Base-by-base conservation (phyloP, 2,797 vertebrate species). In the Hylomyscus alleni region DNA sequence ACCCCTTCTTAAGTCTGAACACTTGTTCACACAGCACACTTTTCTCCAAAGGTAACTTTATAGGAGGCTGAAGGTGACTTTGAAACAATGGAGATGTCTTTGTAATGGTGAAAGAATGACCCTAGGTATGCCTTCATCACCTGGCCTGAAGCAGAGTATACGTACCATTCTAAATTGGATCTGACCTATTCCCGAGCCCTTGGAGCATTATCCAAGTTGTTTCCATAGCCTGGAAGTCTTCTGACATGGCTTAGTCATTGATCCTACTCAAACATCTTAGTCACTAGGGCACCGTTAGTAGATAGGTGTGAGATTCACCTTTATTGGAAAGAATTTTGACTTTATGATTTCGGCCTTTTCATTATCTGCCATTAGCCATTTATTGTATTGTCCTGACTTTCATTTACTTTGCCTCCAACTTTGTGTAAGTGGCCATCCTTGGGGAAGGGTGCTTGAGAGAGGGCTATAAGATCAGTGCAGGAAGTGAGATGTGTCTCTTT, bases 401-500 rank as follows among this genome's bases (percentile, higher is more conserved):
- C 44, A 3, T 37, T 94, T 65, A 56, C 60, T 90, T 72, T 60
- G 8, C 29, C 44, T 62, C 26, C 40, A 40, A 56, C 52, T 73
- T 31, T 50, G 26, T 62, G 50, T 65, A 3, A 34, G 82, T 65
- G 60, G 40, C 17, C 17, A 1, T 82, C 44, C 37, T 40, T 40
- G 34, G 22, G 22, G 15, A 2, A 77, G 89, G 22, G 72, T 92
- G 52, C 50, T 91, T 83, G 84, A 17, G 75, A 75, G 76, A 72
- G 22, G 8, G 47, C n/a, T 86, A 26, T 31, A 37, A 47, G 40
- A 31, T 89, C 47, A 52, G 24, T 58, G 62, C 91, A 54, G 60
- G 82, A 83, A 90, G 80, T 76, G 89, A 93, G 90, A 58, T 78
- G 14, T 9, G 58, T 83, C 54, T 95, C 58, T 93, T 90, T 58